Base-by-base conservation (phyloP, 2,797 vertebrate species). In the Leuciscus waleckii region DNA sequence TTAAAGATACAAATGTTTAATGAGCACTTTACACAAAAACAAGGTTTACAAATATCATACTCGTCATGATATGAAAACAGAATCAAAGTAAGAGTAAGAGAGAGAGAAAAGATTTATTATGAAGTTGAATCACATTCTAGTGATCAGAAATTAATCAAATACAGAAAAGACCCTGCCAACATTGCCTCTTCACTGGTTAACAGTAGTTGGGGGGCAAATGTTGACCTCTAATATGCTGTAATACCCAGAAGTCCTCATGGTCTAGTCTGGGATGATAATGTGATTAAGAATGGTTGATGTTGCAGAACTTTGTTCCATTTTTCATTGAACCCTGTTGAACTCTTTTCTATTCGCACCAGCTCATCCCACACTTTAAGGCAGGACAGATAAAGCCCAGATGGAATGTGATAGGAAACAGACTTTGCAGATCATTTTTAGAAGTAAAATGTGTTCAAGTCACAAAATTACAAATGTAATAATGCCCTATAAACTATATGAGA, bases 211-310 rank as follows among this genome's bases (percentile, higher is more conserved):
- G 46, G 21, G 9, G 79, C 5, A 39, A 51, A 81, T 21, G 32
- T 14, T 56, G 49, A 16, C 16, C 7, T 90, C 90, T 91, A 93
- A 93, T 90, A 92, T 89, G 61, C 88, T 92, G 93, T 35, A 76
- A 76, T 49, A 17, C 3, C 11, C 67, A 79, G 41, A 90, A 65
- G 91, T 90, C 92, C 92, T 94, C 91, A 92, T 93, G 93, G 93
- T 93, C 93, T 93, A 94, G 93, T 94, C 92, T 94, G 93, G 91
- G 92, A 94, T 94, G 92, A 94, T 94, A 95, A 94, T 94, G 92
- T 93, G 92, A 93, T 94, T 95, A 94, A 93, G 94, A 93, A 94
- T 88, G 91, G 88, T 90, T 87, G 93, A 94, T 93, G 93, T 92
- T 93, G 92, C 92, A 91, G 92, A 92, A 93, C 93, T 93, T 93